phyloP scores from a whole-genome alignment of 2,113 vertebrate genomes.

The Gobio gobio region DNA sequence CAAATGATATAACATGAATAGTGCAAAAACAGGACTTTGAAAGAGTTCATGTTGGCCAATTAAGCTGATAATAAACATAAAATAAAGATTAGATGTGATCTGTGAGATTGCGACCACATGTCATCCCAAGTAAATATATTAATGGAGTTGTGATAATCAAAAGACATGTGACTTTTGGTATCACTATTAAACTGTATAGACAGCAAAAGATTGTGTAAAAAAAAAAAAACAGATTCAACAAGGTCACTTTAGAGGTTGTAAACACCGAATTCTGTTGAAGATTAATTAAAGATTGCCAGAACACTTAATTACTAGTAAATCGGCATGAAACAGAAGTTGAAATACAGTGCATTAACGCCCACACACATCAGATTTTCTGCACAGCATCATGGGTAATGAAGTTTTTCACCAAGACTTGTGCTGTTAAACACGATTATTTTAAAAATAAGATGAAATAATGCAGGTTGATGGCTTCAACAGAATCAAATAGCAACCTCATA shows the following conservation, averaged over 20 bases:
- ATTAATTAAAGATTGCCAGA: no score
- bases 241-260: not conserved
- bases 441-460: no score
- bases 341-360: no score
- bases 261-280: no score
- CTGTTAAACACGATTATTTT: no score
- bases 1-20: slow-evolving; percentile 7
- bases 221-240: not conserved
- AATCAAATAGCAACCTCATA: no score
- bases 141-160: not conserved
- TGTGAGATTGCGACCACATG: not conserved
- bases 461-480: no score
- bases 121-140: not conserved
- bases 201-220: not conserved
- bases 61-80: not conserved
- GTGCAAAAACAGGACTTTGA: slow-evolving; percentile 1
- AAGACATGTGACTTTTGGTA: not conserved
- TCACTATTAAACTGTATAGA: not conserved
- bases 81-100: not conserved
- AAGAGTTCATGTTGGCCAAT: not conserved
- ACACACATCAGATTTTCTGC: no score
- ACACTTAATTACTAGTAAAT: no score
- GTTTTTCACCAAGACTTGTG: no score
- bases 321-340: no score
- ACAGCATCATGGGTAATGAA: no score